phyloP scores from a whole-genome alignment of 2,797 vertebrate species.

The Molossus molossus region DNA sequence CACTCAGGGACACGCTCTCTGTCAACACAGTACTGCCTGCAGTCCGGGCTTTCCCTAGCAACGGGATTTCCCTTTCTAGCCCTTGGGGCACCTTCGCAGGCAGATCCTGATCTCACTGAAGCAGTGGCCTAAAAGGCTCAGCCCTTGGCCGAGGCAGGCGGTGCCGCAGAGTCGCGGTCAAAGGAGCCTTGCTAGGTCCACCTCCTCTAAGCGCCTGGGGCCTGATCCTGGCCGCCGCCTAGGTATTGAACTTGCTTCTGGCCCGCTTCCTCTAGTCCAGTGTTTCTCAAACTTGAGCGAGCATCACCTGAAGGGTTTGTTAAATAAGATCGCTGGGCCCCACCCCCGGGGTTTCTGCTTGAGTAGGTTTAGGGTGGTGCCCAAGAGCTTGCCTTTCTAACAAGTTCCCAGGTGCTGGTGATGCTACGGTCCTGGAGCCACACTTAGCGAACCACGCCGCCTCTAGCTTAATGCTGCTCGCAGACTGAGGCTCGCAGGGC shows the following conservation, averaged over 20 bases:
- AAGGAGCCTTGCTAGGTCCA: neutral
- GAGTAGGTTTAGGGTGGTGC: neutral
- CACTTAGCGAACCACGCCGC: neutral
- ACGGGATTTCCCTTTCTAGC: conserved; percentile 48
- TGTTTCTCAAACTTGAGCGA: neutral
- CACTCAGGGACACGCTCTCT: neutral
- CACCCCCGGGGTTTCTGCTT: neutral
- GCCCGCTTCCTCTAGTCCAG: neutral
- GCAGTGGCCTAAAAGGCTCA: neutral
- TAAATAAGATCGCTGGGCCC: neutral
- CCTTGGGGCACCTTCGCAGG: neutral
- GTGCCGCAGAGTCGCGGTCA: neutral
- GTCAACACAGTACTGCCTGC: neutral
- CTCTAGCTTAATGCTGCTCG: neutral
- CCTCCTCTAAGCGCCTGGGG: conserved; percentile 16
- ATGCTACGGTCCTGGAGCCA: neutral
- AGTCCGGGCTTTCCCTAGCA: neutral
- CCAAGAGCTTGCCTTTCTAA: neutral
- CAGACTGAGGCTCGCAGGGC: too few species aligned
- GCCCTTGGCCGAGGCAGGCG: neutral
- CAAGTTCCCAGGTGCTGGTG: conserved; percentile 23
- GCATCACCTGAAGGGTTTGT: neutral
- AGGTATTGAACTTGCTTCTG: neutral
- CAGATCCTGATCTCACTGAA: neutral
- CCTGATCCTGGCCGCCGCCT: neutral